Conservation (phyloP, 2,797 vertebrate species). For the Psittacula derbiana region DNA sequence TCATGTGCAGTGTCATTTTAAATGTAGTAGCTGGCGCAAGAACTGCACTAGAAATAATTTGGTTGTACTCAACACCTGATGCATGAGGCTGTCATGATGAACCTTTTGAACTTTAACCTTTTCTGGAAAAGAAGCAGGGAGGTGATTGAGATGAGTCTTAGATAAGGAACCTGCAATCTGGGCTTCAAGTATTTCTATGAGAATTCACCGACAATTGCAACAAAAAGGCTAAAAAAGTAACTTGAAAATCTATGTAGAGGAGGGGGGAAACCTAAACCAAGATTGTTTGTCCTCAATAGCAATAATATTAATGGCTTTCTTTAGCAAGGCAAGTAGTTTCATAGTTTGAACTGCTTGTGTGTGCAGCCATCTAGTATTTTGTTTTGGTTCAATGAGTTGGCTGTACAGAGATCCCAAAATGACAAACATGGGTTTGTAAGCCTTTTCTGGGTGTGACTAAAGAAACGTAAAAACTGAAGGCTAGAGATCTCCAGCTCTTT, state of each 20-base stretch:
- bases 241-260: background rate
- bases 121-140: background rate
- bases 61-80: background rate
- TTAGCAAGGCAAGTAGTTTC: background rate
- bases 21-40: background rate
- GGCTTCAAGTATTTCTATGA: background rate
- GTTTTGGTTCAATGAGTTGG: background rate
- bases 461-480: slow-evolving; percentile 56
- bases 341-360: background rate
- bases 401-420: background rate
- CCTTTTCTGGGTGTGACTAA: slow-evolving; percentile 45
- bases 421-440: background rate
- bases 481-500: background rate
- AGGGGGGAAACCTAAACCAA: background rate
- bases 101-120: background rate
- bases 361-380: background rate
- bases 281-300: background rate
- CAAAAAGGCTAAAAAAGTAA: background rate
- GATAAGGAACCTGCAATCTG: background rate
- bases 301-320: background rate
- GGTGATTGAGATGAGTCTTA: background rate
- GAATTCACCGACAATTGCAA: background rate
- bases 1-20: background rate
- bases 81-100: background rate
- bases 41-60: background rate